Conservation (phyloP, 2,113 vertebrate species). For the Mus musculus region DNA sequence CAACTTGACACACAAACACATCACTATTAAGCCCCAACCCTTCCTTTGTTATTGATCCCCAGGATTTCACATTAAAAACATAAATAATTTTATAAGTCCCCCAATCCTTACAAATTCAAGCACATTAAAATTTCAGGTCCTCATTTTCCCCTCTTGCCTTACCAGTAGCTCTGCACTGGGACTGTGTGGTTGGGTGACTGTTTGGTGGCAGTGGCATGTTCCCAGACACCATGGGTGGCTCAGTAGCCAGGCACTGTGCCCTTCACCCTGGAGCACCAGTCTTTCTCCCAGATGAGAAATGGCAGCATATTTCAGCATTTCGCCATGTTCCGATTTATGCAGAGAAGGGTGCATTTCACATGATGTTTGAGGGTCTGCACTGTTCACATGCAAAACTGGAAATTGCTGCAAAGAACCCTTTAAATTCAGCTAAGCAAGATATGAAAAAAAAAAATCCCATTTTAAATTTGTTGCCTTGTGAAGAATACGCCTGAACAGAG, state of each 20-base stretch:
- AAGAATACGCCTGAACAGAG: conserved; percentile 98
- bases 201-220: neutral
- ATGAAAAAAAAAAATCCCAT: conserved; percentile 96
- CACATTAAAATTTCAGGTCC: neutral
- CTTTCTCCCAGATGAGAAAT: conserved; percentile 91
- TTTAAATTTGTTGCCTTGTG: conserved; percentile 96
- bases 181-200: neutral
- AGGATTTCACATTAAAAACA: neutral
- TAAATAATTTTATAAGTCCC: neutral
- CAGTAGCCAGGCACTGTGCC: neutral
- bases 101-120: neutral
- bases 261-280: neutral
- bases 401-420: conserved; percentile 96
- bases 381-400: conserved; percentile 70
- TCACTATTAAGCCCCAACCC: neutral
- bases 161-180: neutral
- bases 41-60: neutral
- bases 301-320: conserved; percentile 95
- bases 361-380: neutral
- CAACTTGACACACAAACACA: neutral
- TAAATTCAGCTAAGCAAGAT: conserved; percentile 98
- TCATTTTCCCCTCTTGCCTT: neutral
- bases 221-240: neutral
- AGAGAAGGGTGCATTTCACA: conserved; percentile 84
- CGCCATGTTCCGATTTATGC: conserved; percentile 94